A percentile compares a stretch with the other conserved stretches of the same genome.
Conservation (phyloP, 2,797 vertebrate species). For the Podarcis lilfordi region DNA sequence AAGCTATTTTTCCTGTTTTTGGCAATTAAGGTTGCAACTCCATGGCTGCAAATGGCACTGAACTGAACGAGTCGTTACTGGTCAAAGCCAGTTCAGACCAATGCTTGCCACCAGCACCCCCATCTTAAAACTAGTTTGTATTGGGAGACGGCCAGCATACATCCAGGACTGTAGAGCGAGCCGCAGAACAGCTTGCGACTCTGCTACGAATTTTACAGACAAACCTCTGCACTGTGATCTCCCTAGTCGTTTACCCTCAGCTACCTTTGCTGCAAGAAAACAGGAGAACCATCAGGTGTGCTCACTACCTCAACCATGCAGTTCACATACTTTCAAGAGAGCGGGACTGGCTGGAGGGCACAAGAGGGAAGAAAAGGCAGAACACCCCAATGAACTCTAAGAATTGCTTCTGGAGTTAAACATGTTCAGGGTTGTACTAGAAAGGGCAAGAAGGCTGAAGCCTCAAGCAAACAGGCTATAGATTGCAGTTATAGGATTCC, state of each 20-base stretch:
- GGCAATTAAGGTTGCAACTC: constrained; percentile 5
- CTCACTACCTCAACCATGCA: background rate
- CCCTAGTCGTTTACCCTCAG: background rate
- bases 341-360: background rate
- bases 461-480: background rate
- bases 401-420: background rate
- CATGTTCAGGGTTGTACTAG: background rate
- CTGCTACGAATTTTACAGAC: background rate
- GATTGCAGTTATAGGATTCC: background rate
- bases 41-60: background rate
- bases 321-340: background rate
- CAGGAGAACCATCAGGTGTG: background rate
- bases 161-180: background rate
- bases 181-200: background rate
- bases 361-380: background rate
- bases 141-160: background rate
- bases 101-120: background rate
- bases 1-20: background rate
- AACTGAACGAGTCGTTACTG: background rate
- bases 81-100: background rate
- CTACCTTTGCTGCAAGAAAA: background rate
- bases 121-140: background rate
- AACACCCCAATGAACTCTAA: background rate
- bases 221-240: background rate
- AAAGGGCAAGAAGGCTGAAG: background rate